phyloP scores from a whole-genome alignment of 2,113 vertebrate species.

The Calidris pugnax region DNA sequence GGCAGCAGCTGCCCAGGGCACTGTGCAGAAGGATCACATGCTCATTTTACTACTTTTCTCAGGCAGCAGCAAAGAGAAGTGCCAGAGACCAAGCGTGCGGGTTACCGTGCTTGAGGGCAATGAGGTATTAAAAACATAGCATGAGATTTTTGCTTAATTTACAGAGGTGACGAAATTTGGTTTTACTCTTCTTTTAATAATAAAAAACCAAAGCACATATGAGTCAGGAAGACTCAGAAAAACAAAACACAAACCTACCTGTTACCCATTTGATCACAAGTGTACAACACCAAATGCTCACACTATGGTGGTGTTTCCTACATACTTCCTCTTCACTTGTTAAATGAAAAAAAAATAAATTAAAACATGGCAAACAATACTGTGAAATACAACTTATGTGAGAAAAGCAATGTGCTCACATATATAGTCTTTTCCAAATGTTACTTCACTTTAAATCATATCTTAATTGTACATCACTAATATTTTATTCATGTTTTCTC shows the following conservation, averaged over 20 bases:
- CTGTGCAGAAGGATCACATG: not conserved
- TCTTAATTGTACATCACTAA: not conserved
- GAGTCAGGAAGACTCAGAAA: not conserved
- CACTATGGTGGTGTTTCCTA: accelerated
- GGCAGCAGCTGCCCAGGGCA: not conserved
- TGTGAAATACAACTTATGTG: not conserved
- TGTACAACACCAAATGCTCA: accelerated
- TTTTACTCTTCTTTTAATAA: not conserved
- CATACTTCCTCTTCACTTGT: not conserved
- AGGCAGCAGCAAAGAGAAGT: not conserved
- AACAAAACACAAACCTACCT: not conserved
- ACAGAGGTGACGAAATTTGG: not conserved
- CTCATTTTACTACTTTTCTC: not conserved
- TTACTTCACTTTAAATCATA: not conserved
- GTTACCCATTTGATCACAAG: not conserved
- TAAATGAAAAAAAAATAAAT: not conserved
- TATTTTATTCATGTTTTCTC: not conserved
- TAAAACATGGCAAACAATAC: not conserved
- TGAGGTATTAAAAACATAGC: not conserved
- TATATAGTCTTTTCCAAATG: not conserved
- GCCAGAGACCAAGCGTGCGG: not conserved
- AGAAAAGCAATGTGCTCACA: not conserved
- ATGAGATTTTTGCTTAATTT: not conserved
- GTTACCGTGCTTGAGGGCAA: not conserved
- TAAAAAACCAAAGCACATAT: not conserved